These are phyloP conservation scores for Brachyopa scutellaris DNA, from an alignment of 2,888 invertebrate genomes.

Conservation along the genomic window DNA sequence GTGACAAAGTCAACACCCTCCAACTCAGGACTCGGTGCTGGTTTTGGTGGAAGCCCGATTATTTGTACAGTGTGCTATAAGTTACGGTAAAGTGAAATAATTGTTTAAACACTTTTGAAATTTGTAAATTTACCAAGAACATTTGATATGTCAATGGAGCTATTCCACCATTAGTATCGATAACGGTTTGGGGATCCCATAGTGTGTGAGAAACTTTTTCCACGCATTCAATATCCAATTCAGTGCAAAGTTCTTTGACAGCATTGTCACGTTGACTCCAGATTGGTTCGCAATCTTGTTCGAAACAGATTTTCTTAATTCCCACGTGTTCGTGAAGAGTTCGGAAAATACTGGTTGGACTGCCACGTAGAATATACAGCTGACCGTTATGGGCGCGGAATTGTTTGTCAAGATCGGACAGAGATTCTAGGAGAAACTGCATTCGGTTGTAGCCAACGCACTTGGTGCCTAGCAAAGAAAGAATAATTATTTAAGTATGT, in stretches of 20 bases:
- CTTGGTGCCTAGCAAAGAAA: slow-evolving; percentile 83
- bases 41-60: slow-evolving; percentile 85
- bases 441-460: slow-evolving; percentile 87
- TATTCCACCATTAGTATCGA: slow-evolving; percentile 86
- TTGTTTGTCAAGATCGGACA: slow-evolving; percentile 85
- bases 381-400: slow-evolving; percentile 84
- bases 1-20: slow-evolving; percentile 82
- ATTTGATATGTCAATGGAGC: slow-evolving; percentile 88
- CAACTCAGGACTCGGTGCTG: slow-evolving; percentile 82
- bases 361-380: slow-evolving; percentile 85
- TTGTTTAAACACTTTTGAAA: not conserved
- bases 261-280: slow-evolving; percentile 85
- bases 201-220: slow-evolving; percentile 88
- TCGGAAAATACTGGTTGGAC: slow-evolving; percentile 84
- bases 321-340: slow-evolving; percentile 85
- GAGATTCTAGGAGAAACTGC: slow-evolving; percentile 86
- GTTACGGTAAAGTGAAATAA: not conserved
- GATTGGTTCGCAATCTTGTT: slow-evolving; percentile 88
- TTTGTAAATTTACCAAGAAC: slow-evolving; percentile 84
- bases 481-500: not conserved
- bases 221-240: slow-evolving; percentile 83
- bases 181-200: slow-evolving; percentile 86
- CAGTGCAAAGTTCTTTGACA: slow-evolving; percentile 84
- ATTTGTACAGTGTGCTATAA: slow-evolving; percentile 85
- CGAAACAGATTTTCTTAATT: slow-evolving; percentile 83